phyloP scores from a whole-genome alignment of 53 echinoderm and acorn worm species.

The Crossaster papposus region DNA sequence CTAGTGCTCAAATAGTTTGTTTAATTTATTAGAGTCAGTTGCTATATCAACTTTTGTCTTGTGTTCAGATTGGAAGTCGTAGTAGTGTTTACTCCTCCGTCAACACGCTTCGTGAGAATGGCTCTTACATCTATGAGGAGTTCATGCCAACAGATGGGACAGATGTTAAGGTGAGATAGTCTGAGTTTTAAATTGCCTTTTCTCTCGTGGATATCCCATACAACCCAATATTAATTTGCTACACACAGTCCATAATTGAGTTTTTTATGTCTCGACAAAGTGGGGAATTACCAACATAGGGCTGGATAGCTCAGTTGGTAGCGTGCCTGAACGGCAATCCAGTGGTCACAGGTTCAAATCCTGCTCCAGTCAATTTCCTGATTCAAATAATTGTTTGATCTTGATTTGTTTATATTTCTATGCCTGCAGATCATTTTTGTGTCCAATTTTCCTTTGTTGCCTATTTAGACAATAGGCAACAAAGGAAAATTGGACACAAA shows the following conservation, averaged over 20 bases:
- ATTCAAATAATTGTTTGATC: too few relatives aligned
- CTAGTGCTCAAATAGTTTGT: too few relatives aligned
- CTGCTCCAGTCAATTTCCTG: too few relatives aligned
- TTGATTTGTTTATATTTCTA: too few relatives aligned
- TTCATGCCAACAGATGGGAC: slow-evolving; percentile 99
- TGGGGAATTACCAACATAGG: background rate
- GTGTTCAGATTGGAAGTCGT: slow-evolving; percentile 83
- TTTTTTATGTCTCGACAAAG: background rate
- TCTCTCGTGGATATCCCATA: too few relatives aligned
- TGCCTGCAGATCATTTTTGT: too few relatives aligned
- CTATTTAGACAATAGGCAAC: too few relatives aligned
- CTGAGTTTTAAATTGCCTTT: too few relatives aligned
- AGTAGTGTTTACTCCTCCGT: slow-evolving; percentile 95
- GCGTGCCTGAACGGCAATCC: background rate
- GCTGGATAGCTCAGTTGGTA: background rate
- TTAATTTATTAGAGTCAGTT: background rate
- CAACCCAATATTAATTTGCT: too few relatives aligned
- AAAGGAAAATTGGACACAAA: too few relatives aligned
- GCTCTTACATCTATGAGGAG: slow-evolving; percentile 97
- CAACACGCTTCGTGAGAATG: slow-evolving; percentile 73
- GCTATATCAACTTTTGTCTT: background rate
- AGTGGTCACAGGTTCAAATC: background rate
- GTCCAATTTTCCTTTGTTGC: too few relatives aligned
- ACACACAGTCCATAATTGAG: too few relatives aligned
- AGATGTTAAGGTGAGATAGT: slow-evolving; percentile 90